Evolutionary conservation across 1,140 invertebrate species (phyloP), one percentile per base, ranked within the genome.

Genomic region (Ladona fulva): DNA sequence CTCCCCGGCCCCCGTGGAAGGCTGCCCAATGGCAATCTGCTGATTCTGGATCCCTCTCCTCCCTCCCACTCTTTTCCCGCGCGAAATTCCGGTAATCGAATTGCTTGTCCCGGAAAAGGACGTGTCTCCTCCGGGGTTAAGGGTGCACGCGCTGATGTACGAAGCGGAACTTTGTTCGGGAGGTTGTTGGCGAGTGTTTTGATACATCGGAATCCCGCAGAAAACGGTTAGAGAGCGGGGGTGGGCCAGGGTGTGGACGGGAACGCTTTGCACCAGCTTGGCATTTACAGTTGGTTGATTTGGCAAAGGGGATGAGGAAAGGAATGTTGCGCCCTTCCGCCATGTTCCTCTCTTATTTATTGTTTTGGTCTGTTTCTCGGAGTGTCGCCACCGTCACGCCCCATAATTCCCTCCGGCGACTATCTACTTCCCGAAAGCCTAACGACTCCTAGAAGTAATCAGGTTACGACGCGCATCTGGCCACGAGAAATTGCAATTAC

Each of bases 81-180:
- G 52, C 52, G 52, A 12, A 66, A 66, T 66, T 66, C 52, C 52
- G 52, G 52, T 66, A 66, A 66, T 66, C 52, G 52, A 66, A 66
- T 66, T 66, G 52, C n/a, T 19, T 19, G 10, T 19, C 10, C 44
- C 52, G 52, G 52, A 22, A 66, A 66, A 66, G 12, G n/a, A 22
- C 14, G 52, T 19, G n/a, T 16, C 14, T 66, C 52, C 52, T 66
- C 52, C 16, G 52, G 52, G 52, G 52, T 19, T 66, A 66, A 66
- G 52, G 52, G 52, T 16, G 52, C n/a, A 19, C n/a, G 52, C 52
- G 52, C 52, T 16, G 52, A 22, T 19, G 52, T 19, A 66, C 29
- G 29, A 37, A 37, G 29, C 29, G 29, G 1, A 37, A 37, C 29
- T 37, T 37, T 8, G 29, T 37, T 37, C 29, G 8, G 29, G 29